phyloP scores from a whole-genome alignment of 2,888 invertebrate species.

The Isotomurus palustris region DNA sequence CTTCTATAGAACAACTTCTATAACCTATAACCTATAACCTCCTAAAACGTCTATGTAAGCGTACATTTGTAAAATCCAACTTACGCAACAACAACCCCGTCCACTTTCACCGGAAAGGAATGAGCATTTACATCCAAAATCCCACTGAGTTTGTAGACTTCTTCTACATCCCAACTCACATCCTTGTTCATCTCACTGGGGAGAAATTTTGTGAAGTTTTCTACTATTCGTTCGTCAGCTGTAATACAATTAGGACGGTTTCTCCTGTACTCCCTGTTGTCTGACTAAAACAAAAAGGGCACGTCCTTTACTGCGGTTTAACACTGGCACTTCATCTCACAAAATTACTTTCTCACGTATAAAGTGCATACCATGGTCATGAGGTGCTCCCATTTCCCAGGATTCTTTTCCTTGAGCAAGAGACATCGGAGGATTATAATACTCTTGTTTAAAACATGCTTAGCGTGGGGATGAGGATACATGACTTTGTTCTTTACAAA shows the following conservation, averaged over 20 bases:
- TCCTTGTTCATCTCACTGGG: neutral
- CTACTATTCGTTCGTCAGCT: conserved; percentile 32
- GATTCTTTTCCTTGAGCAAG: conserved; percentile 23
- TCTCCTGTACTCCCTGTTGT: conserved; percentile 24
- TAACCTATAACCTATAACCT: too few species aligned
- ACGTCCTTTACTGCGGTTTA: too few species aligned
- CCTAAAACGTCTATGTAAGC: too few species aligned
- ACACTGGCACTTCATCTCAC: too few species aligned
- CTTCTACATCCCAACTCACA: conserved; percentile 9
- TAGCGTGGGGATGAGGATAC: conserved; percentile 33
- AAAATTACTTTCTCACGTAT: too few species aligned
- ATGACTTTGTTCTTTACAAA: conserved; percentile 24
- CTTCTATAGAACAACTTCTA: too few species aligned
- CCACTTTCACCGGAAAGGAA: conserved; percentile 32
- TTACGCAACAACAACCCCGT: conserved; percentile 18
- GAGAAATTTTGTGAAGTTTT: conserved; percentile 28
- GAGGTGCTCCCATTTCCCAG: conserved; percentile 23
- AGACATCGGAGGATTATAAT: conserved; percentile 34
- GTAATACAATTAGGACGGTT: conserved; percentile 29
- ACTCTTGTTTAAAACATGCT: conserved; percentile 25
- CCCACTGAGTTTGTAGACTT: conserved; percentile 32
- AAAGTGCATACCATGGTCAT: too few species aligned
- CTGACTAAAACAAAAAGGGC: too few species aligned
- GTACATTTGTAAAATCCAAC: too few species aligned
- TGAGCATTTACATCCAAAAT: conserved; percentile 41